Conservation (phyloP, 2,113 vertebrate species). For the Dipodomys ordii region DNA sequence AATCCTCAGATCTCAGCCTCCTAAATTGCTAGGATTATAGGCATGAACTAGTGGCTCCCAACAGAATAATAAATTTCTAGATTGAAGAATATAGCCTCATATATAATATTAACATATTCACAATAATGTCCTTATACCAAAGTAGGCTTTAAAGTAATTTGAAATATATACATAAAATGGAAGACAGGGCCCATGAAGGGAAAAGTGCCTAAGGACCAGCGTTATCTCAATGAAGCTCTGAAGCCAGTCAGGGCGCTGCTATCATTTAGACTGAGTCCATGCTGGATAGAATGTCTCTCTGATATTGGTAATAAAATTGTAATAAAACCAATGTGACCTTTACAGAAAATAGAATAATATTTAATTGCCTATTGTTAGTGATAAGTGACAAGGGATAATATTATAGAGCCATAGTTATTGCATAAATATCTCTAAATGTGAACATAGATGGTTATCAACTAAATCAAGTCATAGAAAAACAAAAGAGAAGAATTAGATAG, state of each 20-base stretch:
- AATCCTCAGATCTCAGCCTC: too few species aligned
- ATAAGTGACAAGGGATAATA: conserved; percentile 15
- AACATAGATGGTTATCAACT: neutral
- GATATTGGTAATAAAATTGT: neutral
- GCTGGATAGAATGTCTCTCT: neutral
- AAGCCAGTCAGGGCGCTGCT: neutral
- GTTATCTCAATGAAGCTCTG: neutral
- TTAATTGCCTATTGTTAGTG: conserved; percentile 32
- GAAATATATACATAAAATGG: neutral
- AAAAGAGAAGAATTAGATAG: neutral
- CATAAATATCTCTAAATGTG: conserved; percentile 7
- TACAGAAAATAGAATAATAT: conserved; percentile 15
- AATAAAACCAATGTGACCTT: neutral
- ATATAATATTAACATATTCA: neutral
- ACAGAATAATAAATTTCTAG: neutral
- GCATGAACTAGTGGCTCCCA: too few species aligned
- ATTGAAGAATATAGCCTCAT: neutral
- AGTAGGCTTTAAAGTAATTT: neutral
- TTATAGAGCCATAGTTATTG: neutral
- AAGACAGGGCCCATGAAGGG: neutral
- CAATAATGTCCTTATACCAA: neutral
- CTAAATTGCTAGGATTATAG: too few species aligned
- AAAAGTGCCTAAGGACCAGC: neutral
- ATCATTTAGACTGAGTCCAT: neutral
- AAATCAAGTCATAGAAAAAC: conserved; percentile 41